Evolutionary conservation across 2,113 vertebrate species (phyloP).

Genomic region (Elephantulus edwardii): DNA sequence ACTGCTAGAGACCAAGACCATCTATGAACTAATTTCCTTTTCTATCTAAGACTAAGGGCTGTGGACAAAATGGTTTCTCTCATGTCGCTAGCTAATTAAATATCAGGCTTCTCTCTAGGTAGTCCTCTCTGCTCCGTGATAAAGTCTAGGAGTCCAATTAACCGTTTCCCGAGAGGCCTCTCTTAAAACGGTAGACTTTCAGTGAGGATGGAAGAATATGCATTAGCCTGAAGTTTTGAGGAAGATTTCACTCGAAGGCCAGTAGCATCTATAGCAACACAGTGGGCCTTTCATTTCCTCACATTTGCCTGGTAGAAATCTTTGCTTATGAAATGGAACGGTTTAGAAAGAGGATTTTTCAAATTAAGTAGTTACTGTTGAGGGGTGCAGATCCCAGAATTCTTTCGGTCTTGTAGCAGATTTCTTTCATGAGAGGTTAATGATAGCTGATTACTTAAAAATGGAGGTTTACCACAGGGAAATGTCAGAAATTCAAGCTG

Average conservation of each 20-base stretch:
- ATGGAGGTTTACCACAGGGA: too few species aligned
- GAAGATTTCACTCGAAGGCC: neutral
- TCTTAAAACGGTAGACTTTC: neutral
- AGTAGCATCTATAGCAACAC: neutral
- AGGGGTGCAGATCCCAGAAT: conserved; percentile 3
- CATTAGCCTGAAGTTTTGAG: neutral
- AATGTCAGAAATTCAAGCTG: too few species aligned
- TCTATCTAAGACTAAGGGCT: neutral
- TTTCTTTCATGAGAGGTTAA: too few species aligned
- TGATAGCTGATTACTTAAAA: too few species aligned
- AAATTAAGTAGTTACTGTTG: neutral
- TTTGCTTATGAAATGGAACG: neutral
- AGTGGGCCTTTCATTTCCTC: conserved; percentile 24
- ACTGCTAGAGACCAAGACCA: neutral
- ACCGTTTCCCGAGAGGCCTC: neutral
- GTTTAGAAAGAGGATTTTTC: neutral
- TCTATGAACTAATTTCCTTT: neutral
- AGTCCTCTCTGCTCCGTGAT: neutral
- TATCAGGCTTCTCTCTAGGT: neutral
- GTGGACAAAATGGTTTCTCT: neutral
- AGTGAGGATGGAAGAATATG: neutral
- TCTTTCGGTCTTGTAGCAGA: neutral
- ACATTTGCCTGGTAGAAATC: conserved; percentile 1
- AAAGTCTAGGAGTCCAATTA: neutral
- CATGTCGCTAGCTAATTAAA: neutral